Percentiles rank a stretch among this genome's conserved stretches.
Conservation (phyloP, 2,888 invertebrate species). For the Chrysina gloriosa region DNA sequence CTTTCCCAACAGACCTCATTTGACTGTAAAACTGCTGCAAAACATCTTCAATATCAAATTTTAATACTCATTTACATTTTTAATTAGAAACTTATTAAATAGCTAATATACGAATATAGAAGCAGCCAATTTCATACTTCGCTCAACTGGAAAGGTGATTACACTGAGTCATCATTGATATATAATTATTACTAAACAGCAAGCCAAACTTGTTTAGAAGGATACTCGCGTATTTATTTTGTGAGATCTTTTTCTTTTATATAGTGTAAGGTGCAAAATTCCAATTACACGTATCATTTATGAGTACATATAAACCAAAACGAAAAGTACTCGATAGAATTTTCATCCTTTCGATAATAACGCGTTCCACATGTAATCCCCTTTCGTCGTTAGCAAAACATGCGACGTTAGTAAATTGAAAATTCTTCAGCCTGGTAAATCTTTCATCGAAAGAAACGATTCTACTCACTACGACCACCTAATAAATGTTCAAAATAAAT, state of each 20-base stretch:
- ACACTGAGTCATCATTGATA: background rate
- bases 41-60: too few species aligned
- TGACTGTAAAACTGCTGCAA: too few species aligned
- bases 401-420: too few species aligned
- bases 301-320: too few species aligned
- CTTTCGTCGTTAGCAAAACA: too few species aligned
- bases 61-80: background rate
- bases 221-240: background rate
- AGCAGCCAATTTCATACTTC: background rate
- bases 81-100: background rate
- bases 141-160: background rate
- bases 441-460: too few species aligned
- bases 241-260: background rate
- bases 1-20: too few species aligned
- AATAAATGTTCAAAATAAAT: constrained; percentile 22
- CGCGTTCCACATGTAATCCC: too few species aligned
- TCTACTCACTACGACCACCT: background rate
- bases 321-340: too few species aligned
- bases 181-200: background rate
- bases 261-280: background rate
- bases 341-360: too few species aligned
- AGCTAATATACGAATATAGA: background rate
- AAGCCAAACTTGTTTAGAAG: constrained; percentile 3
- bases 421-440: too few species aligned
- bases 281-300: too few species aligned